A percentile compares a stretch with the other conserved stretches of the same genome.
These are phyloP conservation scores for Dolichallabes microphthalmus DNA, from an alignment of 2,113 vertebrate species.

Conservation along the genomic window DNA sequence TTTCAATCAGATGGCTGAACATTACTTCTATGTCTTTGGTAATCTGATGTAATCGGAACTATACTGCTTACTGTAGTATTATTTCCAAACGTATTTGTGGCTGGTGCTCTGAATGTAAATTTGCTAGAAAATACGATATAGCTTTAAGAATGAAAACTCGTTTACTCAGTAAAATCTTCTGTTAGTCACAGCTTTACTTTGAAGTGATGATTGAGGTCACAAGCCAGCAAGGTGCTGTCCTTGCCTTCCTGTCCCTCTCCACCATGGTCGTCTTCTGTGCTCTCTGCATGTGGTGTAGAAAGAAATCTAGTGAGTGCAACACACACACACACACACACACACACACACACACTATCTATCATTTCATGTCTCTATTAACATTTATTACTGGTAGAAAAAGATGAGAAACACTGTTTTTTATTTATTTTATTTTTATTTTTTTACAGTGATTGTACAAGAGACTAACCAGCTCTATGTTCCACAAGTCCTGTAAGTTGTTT, in stretches of 20 bases:
- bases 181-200: neutral
- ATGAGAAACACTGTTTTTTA: neutral
- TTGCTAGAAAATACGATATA: neutral
- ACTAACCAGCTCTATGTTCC: slow-evolving; percentile 38
- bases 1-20: neutral
- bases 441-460: slow-evolving; percentile 44
- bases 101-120: neutral
- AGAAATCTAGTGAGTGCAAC: slow-evolving; percentile 42
- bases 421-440: too few species aligned
- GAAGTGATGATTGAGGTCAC: slow-evolving; percentile 45
- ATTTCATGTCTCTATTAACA: neutral
- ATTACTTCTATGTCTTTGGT: neutral
- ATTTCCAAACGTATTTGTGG: neutral
- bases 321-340: neutral
- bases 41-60: neutral
- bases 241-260: slow-evolving; percentile 34
- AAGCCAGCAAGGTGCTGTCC: slow-evolving; percentile 38
- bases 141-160: neutral
- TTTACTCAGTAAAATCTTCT: neutral
- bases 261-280: slow-evolving; percentile 29
- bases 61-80: neutral
- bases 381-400: neutral
- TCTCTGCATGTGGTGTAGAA: slow-evolving; percentile 47
- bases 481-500: slow-evolving; percentile 39
- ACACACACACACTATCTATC: neutral